A percentile compares a stretch with the other conserved stretches of the same genome.
phyloP scores from a whole-genome alignment of 2,797 vertebrate species.

The Dallia pectoralis region DNA sequence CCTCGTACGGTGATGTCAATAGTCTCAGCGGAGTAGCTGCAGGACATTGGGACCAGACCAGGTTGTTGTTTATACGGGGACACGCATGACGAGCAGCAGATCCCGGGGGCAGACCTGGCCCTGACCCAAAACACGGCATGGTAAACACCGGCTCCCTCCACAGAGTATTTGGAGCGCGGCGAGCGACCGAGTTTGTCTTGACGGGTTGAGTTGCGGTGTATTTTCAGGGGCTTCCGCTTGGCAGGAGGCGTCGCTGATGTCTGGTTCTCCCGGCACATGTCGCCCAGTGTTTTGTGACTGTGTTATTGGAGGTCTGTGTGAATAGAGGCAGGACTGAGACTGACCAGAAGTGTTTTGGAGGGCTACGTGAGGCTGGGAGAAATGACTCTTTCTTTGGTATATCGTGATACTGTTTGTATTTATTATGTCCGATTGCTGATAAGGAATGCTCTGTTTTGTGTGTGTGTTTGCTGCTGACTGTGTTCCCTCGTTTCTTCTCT shows the following conservation, averaged over 20 bases:
- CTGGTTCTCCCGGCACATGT: not conserved
- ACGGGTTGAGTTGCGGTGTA: slow-evolving; percentile 5
- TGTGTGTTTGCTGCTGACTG: slow-evolving; percentile 18
- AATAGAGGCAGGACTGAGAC: not conserved
- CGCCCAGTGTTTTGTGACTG: slow-evolving; percentile 1
- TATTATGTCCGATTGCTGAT: not conserved
- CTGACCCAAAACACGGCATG: slow-evolving; percentile 65
- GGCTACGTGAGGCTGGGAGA: not conserved
- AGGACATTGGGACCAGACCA: slow-evolving; percentile 55
- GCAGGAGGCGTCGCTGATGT: not conserved
- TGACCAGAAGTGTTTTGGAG: not conserved
- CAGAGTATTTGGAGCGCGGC: not conserved
- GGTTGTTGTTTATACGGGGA: not conserved
- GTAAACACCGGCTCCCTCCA: slow-evolving; percentile 58
- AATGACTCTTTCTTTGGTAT: not conserved
- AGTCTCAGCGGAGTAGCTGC: slow-evolving; percentile 24
- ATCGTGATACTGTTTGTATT: not conserved
- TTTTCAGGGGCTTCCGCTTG: not conserved
- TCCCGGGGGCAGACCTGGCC: slow-evolving; percentile 46
- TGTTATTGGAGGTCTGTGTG: not conserved
- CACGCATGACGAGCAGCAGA: slow-evolving; percentile 18
- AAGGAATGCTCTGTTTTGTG: not conserved
- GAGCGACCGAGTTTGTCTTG: not conserved
- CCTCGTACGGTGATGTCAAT: slow-evolving; percentile 25
- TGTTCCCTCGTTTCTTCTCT: slow-evolving; percentile 35